Percentiles rank a stretch among this genome's conserved stretches.
phyloP scores from a whole-genome alignment of 2,888 invertebrate genomes.

The Chirona hameri region DNA sequence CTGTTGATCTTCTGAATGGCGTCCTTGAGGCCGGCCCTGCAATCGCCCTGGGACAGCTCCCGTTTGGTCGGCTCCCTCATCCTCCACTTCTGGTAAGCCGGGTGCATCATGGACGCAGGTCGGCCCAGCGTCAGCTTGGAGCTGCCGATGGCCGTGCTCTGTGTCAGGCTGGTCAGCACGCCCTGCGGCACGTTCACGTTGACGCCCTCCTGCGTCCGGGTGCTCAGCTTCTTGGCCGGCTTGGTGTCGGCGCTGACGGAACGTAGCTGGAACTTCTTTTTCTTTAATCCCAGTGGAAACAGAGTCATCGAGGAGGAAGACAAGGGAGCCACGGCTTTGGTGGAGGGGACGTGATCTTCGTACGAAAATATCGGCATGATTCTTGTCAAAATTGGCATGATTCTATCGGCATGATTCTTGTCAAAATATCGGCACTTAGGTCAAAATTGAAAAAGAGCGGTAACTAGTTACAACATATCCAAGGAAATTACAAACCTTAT shows the following conservation, averaged over 20 bases:
- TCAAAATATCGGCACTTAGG: background rate
- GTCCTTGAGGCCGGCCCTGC: background rate
- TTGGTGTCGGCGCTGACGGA: background rate
- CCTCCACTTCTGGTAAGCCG: background rate
- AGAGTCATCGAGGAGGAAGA: background rate
- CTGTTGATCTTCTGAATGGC: conserved; percentile 10
- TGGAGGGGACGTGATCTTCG: background rate
- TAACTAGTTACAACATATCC: too few species aligned
- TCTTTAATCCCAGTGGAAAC: background rate
- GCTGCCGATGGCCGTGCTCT: background rate
- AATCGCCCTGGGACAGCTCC: background rate
- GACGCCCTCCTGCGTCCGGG: background rate
- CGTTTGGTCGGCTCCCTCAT: background rate
- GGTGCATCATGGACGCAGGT: background rate
- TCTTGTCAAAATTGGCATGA: background rate
- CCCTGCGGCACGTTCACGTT: background rate
- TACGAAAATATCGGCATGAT: background rate
- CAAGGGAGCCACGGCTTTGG: background rate
- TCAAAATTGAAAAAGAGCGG: too few species aligned
- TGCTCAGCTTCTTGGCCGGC: background rate
- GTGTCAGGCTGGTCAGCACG: background rate
- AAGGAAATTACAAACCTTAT: too few species aligned
- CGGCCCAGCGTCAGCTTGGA: background rate
- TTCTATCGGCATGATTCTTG: background rate
- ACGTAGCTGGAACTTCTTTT: background rate